Conservation (phyloP, 2,797 vertebrate genomes). For the Lutra lutra region DNA sequence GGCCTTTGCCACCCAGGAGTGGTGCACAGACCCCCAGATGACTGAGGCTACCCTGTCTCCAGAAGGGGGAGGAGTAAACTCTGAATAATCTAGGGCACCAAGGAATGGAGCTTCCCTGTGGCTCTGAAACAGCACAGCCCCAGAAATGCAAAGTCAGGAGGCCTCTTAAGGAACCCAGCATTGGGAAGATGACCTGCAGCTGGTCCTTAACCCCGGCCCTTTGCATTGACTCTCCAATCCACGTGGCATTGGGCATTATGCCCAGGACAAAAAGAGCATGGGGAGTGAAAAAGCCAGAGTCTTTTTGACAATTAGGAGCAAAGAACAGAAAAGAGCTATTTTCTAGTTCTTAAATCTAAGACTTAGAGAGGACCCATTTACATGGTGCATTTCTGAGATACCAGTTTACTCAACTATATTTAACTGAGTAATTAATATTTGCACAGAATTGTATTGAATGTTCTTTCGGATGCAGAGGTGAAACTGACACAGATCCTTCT, state of each 20-base stretch:
- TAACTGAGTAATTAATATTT: constrained; percentile 50
- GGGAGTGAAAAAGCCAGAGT: background rate
- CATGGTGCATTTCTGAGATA: background rate
- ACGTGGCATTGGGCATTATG: background rate
- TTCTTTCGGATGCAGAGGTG: background rate
- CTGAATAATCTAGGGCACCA: background rate
- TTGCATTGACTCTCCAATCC: background rate
- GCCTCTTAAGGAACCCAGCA: background rate
- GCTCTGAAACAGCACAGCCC: background rate
- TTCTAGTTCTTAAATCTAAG: constrained; percentile 22
- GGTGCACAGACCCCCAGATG: background rate
- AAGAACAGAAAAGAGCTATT: background rate
- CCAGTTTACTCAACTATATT: constrained; percentile 8
- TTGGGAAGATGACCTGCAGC: too few relatives aligned
- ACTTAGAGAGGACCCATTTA: background rate
- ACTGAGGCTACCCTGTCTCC: background rate
- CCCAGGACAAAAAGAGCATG: background rate
- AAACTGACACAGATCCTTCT: background rate
- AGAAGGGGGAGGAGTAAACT: background rate
- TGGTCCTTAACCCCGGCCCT: too few relatives aligned
- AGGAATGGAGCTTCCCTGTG: background rate
- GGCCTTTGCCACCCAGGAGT: background rate
- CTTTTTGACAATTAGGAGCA: background rate
- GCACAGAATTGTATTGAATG: background rate
- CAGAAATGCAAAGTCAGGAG: background rate